Base-by-base conservation (phyloP, 2,113 vertebrate species). In the Elgaria multicarinata region DNA sequence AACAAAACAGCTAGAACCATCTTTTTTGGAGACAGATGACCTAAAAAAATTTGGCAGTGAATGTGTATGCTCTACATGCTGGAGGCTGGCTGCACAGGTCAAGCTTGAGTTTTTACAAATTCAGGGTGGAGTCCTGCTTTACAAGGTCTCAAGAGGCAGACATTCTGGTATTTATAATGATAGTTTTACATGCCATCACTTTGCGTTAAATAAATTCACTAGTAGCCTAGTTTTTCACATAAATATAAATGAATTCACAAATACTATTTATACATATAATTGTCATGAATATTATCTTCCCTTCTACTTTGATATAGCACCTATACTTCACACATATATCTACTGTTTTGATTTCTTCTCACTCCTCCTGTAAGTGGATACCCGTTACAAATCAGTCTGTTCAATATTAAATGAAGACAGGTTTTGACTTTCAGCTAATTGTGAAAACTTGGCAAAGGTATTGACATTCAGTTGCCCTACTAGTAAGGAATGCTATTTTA, bases 391-490 rank as follows among this genome's bases (percentile, higher is more conserved):
- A 87, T 81, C 80, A 86, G 88, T 71, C 71, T 39, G 67, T 44
- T 95, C 10, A 92, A 93, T 93, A 77, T 78, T 93, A 2, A 3
- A 90, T 76, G 0, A 84, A n/a, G 80, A 2, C 82, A 20, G 85
- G 90, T 28, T 42, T 91, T 84, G 8, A 4, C 20, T 92, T 86
- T 58, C 50, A 76, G 62, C 42, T 22, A 42, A 33, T 8, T 74
- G 92, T 74, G 26, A 55, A 77, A 72, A 1, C 77, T 4, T 39
- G 3, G 80, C n/a, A 3, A 3, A 55, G 50, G 86, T 53, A 6
- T 0, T 26, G 89, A 87, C 24, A 64, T 0, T 0, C 82, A 64
- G 50, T 44, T 71, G 75, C 13, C 71, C 22, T 33, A 20, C 50
- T 39, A 71, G 14, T 3, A 9, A 1, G 28, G 78, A 69, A 3